Evolutionary conservation across 2,797 vertebrate genomes (phyloP), one percentile per base, ranked within the genome.

Genomic region (Bradypodion pumilum): DNA sequence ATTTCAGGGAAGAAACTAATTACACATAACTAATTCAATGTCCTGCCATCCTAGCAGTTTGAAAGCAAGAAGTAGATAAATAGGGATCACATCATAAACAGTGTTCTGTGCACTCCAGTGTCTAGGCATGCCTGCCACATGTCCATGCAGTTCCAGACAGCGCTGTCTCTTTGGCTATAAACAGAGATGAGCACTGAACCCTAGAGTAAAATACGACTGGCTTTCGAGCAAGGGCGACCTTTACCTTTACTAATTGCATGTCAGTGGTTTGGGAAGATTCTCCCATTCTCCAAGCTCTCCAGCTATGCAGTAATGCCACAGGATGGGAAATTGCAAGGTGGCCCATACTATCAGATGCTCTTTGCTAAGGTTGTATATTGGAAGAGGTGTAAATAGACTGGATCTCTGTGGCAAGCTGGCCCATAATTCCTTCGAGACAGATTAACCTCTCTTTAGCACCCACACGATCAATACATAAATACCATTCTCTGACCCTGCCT

Each of bases 401-500:
- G 82, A 92, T 91, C 87, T 91, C 87, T 92, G 85, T 84, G 87
- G 74, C 85, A 91, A 91, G 87, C 84, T 89, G 85, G 75, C 77
- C 89, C 85, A 82, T 85, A 82, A 77, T 89, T 90, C 90, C 88
- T 94, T 91, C 92, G 78, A 80, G 86, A 78, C 90, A 91, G 90
- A 93, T 91, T 90, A 91, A 92, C 83, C 87, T 92, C 44, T 0
- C 69, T 90, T 90, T 88, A 86, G 83, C 87, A 90, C 72, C 89
- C 37, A 69, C 88, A 90, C 42, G 88, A 85, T 89, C 91, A 89
- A 83, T 84, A 87, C 78, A 85, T 15, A 63, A 75, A 87, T 85
- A 81, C 91, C 65, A 62, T 81, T 90, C 81, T 88, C 82, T 74
- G 88, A 74, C 85, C 9, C 40, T 92, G 63, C 49, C 63, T 80